Conservation (phyloP, 2,113 vertebrate species). For the Ophthalmolycus amberensis region DNA sequence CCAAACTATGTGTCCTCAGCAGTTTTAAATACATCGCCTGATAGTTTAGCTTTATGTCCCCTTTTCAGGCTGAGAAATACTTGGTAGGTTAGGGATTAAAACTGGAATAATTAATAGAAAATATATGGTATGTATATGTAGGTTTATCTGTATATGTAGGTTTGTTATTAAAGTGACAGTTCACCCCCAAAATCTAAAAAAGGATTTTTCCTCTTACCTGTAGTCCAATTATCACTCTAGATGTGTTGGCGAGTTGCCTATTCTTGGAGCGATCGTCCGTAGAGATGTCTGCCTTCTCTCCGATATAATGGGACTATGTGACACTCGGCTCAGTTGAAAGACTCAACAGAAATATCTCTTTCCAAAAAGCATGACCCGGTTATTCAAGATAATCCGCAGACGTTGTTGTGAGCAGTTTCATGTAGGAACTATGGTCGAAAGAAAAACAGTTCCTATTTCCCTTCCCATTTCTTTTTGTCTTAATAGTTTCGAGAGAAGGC, state of each 20-base stretch:
- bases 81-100: neutral
- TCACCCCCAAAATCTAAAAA: too few relatives aligned
- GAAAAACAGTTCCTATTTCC: neutral
- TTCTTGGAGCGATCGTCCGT: too few relatives aligned
- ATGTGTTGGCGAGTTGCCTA: too few relatives aligned
- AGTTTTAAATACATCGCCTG: neutral
- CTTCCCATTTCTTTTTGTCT: too few relatives aligned
- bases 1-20: neutral
- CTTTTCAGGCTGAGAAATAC: neutral
- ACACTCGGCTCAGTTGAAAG: too few relatives aligned
- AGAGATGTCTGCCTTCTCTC: neutral
- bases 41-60: neutral
- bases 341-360: too few relatives aligned
- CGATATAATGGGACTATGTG: neutral
- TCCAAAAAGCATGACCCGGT: neutral
- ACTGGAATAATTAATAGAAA: neutral
- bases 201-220: too few relatives aligned
- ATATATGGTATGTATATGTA: neutral
- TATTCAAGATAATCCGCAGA: neutral
- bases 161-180: neutral
- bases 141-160: neutral
- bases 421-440: neutral
- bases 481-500: neutral
- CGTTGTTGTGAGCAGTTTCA: neutral
- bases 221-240: too few relatives aligned